Conservation (phyloP, 1,140 invertebrate species). For the Temnothorax nylanderi region DNA sequence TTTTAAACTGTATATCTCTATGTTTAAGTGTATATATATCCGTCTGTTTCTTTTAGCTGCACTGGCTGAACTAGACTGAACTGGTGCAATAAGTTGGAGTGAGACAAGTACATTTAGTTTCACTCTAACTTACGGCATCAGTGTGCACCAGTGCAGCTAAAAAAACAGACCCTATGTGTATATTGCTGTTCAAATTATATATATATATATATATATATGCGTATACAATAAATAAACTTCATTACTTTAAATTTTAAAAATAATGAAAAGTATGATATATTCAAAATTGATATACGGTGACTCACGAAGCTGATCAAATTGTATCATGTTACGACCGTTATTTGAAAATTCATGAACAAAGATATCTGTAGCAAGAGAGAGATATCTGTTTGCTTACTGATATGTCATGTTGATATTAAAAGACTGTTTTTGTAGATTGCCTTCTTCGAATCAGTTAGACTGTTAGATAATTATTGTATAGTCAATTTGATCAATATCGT, state of each 20-base stretch:
- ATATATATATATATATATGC: not conserved
- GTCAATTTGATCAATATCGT: not conserved
- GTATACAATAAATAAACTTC: not conserved
- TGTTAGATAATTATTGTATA: not conserved
- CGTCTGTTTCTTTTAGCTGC: too few species aligned
- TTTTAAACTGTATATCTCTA: not conserved
- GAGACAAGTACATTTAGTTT: too few species aligned
- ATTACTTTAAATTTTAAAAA: not conserved
- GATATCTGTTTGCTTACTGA: too few species aligned
- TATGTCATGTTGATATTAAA: not conserved
- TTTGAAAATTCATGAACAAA: too few species aligned
- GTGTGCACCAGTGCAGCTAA: too few species aligned
- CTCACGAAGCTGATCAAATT: too few species aligned
- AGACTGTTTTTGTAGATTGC: not conserved
- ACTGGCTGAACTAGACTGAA: too few species aligned
- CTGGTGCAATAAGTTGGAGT: too few species aligned
- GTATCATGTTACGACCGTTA: too few species aligned
- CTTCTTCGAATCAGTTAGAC: not conserved
- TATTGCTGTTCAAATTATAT: not conserved
- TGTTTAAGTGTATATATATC: not conserved
- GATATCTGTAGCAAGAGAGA: too few species aligned
- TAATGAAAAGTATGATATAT: not conserved
- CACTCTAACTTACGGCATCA: too few species aligned
- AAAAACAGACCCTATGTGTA: too few species aligned
- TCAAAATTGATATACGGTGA: not conserved